phyloP scores from a whole-genome alignment of 2,113 vertebrate genomes.

The Catharus minimus region DNA sequence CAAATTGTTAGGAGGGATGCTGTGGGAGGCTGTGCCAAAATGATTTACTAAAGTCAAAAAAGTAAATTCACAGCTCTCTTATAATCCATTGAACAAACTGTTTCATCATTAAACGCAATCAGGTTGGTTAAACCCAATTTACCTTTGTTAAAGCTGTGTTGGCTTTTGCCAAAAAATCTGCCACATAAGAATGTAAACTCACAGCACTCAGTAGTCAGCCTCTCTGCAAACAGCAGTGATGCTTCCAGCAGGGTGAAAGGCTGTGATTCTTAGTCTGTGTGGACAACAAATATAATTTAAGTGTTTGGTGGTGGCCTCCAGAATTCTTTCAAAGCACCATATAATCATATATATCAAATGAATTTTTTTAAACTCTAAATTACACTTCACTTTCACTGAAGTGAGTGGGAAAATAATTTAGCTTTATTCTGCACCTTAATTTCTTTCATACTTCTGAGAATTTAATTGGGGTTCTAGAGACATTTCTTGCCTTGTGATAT shows the following conservation, averaged over 20 bases:
- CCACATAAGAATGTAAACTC: neutral
- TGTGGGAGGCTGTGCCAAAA: neutral
- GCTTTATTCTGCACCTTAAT: neutral
- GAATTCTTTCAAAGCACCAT: neutral
- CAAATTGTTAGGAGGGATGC: neutral
- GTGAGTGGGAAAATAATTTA: neutral
- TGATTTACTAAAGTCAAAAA: neutral
- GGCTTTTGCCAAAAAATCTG: neutral
- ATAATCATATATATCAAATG: neutral
- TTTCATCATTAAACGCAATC: neutral
- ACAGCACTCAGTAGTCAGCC: neutral
- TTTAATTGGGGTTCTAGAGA: rapidly evolving
- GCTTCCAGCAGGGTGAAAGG: neutral
- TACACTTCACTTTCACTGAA: neutral
- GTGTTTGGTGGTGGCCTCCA: neutral
- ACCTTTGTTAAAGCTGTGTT: neutral
- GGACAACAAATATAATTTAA: neutral
- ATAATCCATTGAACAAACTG: neutral
- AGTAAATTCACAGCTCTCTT: neutral
- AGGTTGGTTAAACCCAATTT: neutral
- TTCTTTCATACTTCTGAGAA: neutral
- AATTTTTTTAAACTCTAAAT: neutral
- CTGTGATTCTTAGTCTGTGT: neutral
- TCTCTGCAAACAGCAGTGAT: neutral
- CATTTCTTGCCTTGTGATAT: neutral